Base-by-base conservation (phyloP, 2,888 invertebrate genomes). In the Pseudococcus viburni region DNA sequence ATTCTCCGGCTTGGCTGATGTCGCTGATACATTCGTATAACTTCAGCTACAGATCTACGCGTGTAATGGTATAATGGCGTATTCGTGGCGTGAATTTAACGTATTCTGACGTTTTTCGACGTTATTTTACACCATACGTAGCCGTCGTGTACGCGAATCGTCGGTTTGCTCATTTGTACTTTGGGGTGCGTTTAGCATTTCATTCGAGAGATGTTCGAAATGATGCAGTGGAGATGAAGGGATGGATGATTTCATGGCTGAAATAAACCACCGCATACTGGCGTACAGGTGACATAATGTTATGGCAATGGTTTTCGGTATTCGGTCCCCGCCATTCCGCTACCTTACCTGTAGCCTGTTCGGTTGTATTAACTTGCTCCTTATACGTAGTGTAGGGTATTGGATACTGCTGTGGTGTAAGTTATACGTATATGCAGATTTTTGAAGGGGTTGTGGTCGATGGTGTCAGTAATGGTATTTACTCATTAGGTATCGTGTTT, bases 1-100 rank as follows among this genome's bases (percentile, higher is more conserved):
- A 77, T 77, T 77, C 77, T 12, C 22, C 64, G 11, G 11, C 51
- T 5, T 51, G 15, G 51, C 7, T 17, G 15, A 12, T 17, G 15
- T 51, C 17, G 51, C 51, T 64, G 11, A 33, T 33, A 33, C 26
- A n/a, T n/a, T n/a, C 19, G 11, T 9, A 12, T 77, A 77, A 33
- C 33, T 33, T 77, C 77, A 77, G 39, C 77, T 5, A 39, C 77
- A 77, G 39, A 77, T 77, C 77, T 33, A 33, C 26, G 3, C 26
- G 26, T 77, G 15, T 73, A 73, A 64, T 59, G 0, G n/a, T 64
- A 64, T 64, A 64, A 64, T 64, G 64, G 64, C 77, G 17, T 77
- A 26, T 77, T 77, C 39, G 22, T 39, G 77, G 39, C 77, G 39
- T 77, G 39, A 77, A 77, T 77, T 77, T 77, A 77, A 77, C 77